Conservation (phyloP, 2,888 invertebrate species). For the Pomacea canaliculata region DNA sequence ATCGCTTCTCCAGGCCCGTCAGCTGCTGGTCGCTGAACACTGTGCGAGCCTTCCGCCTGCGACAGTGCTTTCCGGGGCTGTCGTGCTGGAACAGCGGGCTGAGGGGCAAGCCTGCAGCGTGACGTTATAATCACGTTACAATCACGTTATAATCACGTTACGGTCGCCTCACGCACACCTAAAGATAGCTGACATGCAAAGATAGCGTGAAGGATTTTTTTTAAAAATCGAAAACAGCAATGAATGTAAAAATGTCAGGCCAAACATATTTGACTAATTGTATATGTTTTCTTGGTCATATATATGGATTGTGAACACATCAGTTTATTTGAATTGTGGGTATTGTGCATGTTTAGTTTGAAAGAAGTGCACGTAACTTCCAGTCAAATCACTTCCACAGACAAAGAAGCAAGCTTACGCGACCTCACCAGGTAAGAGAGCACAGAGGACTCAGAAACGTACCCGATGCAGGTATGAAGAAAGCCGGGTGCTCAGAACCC, state of each 20-base stretch:
- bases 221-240: too few species aligned
- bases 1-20: constrained; percentile 90
- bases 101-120: constrained; percentile 57
- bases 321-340: too few species aligned
- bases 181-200: not conserved
- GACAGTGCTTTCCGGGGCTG: constrained; percentile 84
- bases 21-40: constrained; percentile 80
- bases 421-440: too few species aligned
- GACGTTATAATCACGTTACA: not conserved
- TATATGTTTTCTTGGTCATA: too few species aligned
- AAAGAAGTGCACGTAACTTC: too few species aligned
- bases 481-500: constrained; percentile 47
- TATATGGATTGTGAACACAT: too few species aligned
- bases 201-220: too few species aligned
- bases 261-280: too few species aligned
- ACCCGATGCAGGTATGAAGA: constrained; percentile 50
- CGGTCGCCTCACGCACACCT: not conserved
- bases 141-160: not conserved
- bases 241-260: too few species aligned
- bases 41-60: constrained; percentile 95
- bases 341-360: too few species aligned
- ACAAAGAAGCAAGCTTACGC: too few species aligned
- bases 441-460: constrained; percentile 20
- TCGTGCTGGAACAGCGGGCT: constrained; percentile 74
- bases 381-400: too few species aligned